A percentile compares a stretch with the other conserved stretches of the same genome.
phyloP scores from a whole-genome alignment of 1,140 invertebrate species.

The Drosophila truncata region DNA sequence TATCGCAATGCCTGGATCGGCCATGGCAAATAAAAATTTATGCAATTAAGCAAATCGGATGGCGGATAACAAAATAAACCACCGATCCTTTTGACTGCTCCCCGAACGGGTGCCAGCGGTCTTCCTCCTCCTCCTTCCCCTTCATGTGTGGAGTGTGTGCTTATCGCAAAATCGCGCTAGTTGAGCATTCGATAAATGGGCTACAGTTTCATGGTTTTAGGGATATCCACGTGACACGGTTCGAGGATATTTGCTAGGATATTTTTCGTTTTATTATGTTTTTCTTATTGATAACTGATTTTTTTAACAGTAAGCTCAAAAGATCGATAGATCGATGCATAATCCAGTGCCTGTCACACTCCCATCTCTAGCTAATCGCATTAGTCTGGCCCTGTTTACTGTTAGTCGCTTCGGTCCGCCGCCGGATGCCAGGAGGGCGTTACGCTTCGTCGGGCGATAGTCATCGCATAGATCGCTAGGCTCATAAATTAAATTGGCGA shows the following conservation, averaged over 20 bases:
- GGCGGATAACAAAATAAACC: constrained; percentile 54
- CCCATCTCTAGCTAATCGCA: constrained; percentile 25
- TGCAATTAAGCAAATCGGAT: constrained; percentile 81
- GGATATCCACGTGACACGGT: constrained; percentile 17
- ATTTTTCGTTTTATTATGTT: no score
- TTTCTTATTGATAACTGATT: no score
- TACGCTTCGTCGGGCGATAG: constrained; percentile 62
- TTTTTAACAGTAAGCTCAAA: no score
- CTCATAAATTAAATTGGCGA: constrained; percentile 71
- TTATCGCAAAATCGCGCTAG: constrained; percentile 32
- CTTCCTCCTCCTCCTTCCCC: neutral
- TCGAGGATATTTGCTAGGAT: neutral
- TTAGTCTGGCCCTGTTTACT: constrained; percentile 38
- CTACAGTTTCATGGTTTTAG: constrained; percentile 4
- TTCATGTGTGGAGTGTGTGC: constrained; percentile 32
- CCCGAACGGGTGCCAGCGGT: constrained; percentile 27
- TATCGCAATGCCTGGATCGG: constrained; percentile 71
- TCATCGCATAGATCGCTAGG: constrained; percentile 54
- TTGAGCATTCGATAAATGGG: constrained; percentile 45
- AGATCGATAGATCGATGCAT: neutral
- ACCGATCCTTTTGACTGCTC: constrained; percentile 23
- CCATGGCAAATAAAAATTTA: constrained; percentile 79
- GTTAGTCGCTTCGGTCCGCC: constrained; percentile 24
- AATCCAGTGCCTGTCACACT: neutral
- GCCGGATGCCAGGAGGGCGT: constrained; percentile 54